Percentiles rank a stretch among this genome's conserved stretches.
phyloP scores from a whole-genome alignment of 2,113 vertebrate genomes.

The Acrocephalus kingi region DNA sequence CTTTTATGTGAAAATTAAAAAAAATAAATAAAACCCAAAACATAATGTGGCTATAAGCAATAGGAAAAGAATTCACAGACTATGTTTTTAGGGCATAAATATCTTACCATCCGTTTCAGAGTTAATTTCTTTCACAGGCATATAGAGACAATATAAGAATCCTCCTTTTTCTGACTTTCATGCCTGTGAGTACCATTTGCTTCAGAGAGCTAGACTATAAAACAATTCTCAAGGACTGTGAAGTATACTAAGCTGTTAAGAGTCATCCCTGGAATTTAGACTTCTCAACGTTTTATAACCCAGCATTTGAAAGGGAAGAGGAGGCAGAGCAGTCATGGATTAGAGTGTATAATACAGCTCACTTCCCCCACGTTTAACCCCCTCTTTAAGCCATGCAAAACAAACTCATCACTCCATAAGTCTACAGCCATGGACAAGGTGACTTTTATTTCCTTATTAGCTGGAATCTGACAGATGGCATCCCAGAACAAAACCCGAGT shows the following conservation, averaged over 20 bases:
- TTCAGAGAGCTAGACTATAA: not conserved
- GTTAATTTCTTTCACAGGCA: not conserved
- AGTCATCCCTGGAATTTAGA: not conserved
- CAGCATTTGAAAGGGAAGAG: not conserved
- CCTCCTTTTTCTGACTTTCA: not conserved
- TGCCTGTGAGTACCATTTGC: not conserved
- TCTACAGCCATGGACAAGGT: not conserved
- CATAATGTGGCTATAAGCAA: not conserved
- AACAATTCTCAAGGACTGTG: slow-evolving; percentile 7
- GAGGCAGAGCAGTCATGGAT: not conserved
- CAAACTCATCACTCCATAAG: not conserved
- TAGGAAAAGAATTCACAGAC: not conserved
- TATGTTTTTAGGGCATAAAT: not conserved
- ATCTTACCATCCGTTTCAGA: not conserved
- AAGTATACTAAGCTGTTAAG: not conserved
- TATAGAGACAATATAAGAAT: not conserved
- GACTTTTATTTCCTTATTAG: not conserved
- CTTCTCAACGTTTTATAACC: not conserved
- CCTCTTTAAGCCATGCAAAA: not conserved
- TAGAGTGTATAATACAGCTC: not conserved
- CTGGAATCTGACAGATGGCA: not conserved
- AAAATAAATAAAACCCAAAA: not conserved
- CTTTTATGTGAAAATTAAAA: not conserved
- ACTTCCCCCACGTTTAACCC: not conserved
- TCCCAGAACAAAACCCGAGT: not conserved